A percentile compares a stretch with the other conserved stretches of the same genome.
Conservation (phyloP, 1,140 invertebrate species). For the Ostrea denselamellosa region DNA sequence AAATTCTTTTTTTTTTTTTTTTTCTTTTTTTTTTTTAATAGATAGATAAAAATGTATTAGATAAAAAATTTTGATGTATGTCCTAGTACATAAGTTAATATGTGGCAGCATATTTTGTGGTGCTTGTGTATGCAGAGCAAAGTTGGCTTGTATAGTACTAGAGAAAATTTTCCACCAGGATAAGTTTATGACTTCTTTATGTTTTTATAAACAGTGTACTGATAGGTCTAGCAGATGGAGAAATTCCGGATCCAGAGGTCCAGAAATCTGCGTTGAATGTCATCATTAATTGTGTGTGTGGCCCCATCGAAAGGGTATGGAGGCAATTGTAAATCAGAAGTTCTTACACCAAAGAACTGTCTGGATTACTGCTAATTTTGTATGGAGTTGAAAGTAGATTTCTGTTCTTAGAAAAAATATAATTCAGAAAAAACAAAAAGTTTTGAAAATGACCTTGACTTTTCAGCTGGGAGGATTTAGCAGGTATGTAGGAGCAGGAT, state of each 20-base stretch:
- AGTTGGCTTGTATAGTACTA: too few species aligned
- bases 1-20: too few species aligned
- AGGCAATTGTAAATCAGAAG: neutral
- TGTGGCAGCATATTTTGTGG: too few species aligned
- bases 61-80: too few species aligned
- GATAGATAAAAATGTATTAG: too few species aligned
- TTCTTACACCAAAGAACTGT: neutral
- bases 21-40: too few species aligned
- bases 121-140: too few species aligned
- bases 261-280: slow-evolving; percentile 93
- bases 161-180: too few species aligned
- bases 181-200: too few species aligned
- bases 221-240: slow-evolving; percentile 91
- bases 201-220: slow-evolving; percentile 80
- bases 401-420: neutral
- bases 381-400: neutral
- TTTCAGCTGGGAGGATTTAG: slow-evolving; percentile 83
- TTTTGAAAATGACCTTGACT: neutral
- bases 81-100: too few species aligned
- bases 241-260: slow-evolving; percentile 92
- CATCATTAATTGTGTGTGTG: slow-evolving; percentile 95
- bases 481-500: slow-evolving; percentile 82
- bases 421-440: neutral
- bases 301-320: slow-evolving; percentile 89
- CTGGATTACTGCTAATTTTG: neutral